Base-by-base conservation (phyloP, 1,140 invertebrate species). In the Odontomachus brunneus region DNA sequence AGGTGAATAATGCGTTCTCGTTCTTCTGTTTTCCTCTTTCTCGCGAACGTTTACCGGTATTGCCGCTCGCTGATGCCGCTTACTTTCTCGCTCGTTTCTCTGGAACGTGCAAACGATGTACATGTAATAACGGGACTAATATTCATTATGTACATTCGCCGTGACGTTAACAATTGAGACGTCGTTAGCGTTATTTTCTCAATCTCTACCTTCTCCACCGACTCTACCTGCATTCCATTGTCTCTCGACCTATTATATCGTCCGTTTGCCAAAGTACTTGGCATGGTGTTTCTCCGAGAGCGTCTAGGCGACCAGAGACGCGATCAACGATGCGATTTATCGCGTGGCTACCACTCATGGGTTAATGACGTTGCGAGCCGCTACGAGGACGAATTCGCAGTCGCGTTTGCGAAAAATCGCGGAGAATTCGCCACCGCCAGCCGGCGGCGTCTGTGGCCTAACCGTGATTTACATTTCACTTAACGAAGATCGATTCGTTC, bases 401-500 rank as follows among this genome's bases (percentile, higher is more conserved):
- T 76, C 84, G 44, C 65, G 22, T 55, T 63, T 60, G 65, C 80
- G 74, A 84, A 87, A 87, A 87, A 87, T 84, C 48, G 24, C 65
- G 60, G 29, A 59, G 67, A 87, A 87, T 80, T 87, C 85, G 66
- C 81, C 49, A 55, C 17, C 51, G 51, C 51, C 24, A 51, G 29
- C 22, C 29, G 51, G 57, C 62, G 38, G 9, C 38, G 38, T n/a
- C n/a, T n/a, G 38, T 51, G 33, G 33, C 15, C 26, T 26, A 24
- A n/a, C 33, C 55, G 67, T 86, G 82, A 87, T 87, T 87, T 87
- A 87, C 85, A 71, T 71, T 69, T 15, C 66, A 33, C 17, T 76
- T 71, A 69, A 53, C 53, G 62, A 74, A 63, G 80, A 87, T 83
- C 85, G 84, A 86, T 86, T 75, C 44, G 62, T 59, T 48, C 48